These are phyloP conservation scores for Tachycineta bicolor DNA, from an alignment of 2,113 vertebrate genomes.

Conservation along the genomic window DNA sequence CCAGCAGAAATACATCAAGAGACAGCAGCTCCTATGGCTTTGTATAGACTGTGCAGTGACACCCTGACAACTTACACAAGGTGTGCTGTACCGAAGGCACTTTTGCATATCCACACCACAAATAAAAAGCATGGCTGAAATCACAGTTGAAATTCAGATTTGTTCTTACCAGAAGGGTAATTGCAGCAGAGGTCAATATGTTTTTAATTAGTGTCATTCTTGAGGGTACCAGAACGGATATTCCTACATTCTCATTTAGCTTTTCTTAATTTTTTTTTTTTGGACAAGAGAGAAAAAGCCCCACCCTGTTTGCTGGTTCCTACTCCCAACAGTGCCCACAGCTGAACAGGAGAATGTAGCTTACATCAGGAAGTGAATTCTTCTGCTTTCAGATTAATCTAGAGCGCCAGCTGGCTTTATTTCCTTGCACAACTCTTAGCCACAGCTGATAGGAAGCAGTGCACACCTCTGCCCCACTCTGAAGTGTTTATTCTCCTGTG, in stretches of 20 bases:
- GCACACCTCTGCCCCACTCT: background rate
- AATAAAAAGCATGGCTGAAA: background rate
- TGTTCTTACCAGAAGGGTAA: background rate
- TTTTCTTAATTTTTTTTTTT: background rate
- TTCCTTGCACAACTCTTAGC: background rate
- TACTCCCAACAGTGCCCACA: background rate
- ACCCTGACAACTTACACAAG: background rate
- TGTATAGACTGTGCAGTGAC: background rate
- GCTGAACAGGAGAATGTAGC: background rate
- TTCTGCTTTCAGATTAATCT: background rate
- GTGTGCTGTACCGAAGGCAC: background rate
- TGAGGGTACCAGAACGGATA: background rate
- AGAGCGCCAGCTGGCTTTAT: background rate
- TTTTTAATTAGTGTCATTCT: background rate
- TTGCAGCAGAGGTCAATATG: background rate
- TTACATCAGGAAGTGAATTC: background rate
- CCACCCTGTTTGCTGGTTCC: background rate
- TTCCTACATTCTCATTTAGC: background rate
- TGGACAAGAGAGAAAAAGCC: background rate
- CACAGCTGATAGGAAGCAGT: background rate
- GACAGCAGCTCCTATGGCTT: background rate
- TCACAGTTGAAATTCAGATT: background rate
- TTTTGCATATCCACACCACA: background rate
- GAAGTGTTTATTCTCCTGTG: background rate
- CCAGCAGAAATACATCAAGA: background rate